phyloP scores from a whole-genome alignment of 2,797 vertebrate genomes.

The Bradypodion ventrale region DNA sequence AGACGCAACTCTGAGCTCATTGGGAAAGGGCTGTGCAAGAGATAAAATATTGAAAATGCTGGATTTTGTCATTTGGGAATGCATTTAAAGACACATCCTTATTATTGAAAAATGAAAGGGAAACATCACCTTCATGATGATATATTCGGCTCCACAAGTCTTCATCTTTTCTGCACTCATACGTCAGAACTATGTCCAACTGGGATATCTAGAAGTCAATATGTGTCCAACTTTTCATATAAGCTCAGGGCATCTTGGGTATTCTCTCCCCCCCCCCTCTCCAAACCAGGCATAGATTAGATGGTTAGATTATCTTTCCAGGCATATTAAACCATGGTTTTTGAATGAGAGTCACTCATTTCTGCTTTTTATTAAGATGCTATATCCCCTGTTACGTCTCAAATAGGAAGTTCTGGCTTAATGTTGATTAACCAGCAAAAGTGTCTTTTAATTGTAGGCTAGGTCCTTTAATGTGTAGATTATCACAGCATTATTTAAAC shows the following conservation, averaged over 20 bases:
- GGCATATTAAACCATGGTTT: neutral
- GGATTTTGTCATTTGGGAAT: neutral
- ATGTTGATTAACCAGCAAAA: neutral
- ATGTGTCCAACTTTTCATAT: neutral
- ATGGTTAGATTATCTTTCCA: neutral
- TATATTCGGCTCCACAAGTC: neutral
- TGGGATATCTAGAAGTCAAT: neutral
- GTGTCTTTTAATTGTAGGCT: neutral
- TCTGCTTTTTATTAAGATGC: neutral
- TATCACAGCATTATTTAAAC: too few relatives aligned
- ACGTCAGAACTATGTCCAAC: neutral
- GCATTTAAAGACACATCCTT: neutral
- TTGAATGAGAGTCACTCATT: neutral
- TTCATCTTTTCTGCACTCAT: neutral
- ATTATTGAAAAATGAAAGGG: neutral
- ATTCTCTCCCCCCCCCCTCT: too few relatives aligned
- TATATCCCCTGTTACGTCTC: neutral
- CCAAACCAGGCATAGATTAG: neutral
- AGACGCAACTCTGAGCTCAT: neutral
- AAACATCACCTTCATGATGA: neutral
- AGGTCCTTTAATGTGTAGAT: neutral
- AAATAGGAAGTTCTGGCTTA: neutral
- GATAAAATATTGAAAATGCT: neutral
- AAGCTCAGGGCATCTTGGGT: neutral
- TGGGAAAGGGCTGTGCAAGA: neutral